These are phyloP conservation scores for Habrosyne pyritoides DNA, from an alignment of 2,888 invertebrate species.

Conservation along the genomic window DNA sequence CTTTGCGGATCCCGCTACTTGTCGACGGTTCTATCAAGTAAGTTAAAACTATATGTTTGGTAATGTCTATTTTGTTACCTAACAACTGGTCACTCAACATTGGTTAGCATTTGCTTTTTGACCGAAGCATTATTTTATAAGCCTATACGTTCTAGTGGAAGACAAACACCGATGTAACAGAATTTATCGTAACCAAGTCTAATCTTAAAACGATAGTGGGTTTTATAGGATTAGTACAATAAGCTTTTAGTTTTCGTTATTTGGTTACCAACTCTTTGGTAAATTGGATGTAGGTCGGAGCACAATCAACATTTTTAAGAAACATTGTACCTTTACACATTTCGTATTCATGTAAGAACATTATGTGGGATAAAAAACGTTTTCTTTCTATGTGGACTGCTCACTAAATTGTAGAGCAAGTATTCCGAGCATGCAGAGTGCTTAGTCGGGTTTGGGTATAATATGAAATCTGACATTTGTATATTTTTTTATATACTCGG, in stretches of 20 bases:
- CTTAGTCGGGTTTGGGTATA: not conserved
- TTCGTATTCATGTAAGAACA: not conserved
- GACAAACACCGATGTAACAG: too few relatives aligned
- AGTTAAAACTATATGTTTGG: too few relatives aligned
- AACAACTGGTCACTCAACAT: not conserved
- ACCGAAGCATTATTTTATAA: not conserved
- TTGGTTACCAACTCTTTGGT: not conserved
- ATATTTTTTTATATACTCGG: not conserved
- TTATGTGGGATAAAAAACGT: not conserved
- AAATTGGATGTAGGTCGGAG: not conserved
- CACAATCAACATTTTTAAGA: not conserved
- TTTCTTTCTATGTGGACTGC: not conserved
- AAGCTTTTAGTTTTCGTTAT: not conserved
- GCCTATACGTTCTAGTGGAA: not conserved
- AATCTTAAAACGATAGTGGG: not conserved
- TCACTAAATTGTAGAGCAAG: not conserved
- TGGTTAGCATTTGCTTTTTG: not conserved
- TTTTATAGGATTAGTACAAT: not conserved
- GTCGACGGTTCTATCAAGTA: slow-evolving; percentile 95
- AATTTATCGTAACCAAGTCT: not conserved
- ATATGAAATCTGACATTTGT: not conserved
- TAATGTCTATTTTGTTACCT: not conserved
- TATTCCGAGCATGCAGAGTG: not conserved
- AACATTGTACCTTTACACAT: not conserved
- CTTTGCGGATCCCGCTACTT: slow-evolving; percentile 94